Evolutionary conservation across 2,113 vertebrate species (phyloP).

Genomic region (Corapipo altera): DNA sequence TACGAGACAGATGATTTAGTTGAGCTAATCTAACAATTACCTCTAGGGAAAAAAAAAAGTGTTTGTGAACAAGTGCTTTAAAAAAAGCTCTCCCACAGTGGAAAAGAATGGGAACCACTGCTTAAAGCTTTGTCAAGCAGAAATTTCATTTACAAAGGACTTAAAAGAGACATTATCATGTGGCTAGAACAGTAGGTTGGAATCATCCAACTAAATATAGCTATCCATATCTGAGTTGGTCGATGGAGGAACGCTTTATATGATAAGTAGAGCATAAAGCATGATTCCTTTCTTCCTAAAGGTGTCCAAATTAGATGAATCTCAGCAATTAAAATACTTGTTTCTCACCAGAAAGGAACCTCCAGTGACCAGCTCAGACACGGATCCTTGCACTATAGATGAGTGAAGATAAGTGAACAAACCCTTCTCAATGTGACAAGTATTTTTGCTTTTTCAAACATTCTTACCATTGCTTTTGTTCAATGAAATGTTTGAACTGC

Average conservation of each 20-base stretch:
- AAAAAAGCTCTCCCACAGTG: not conserved
- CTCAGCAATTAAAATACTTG: not conserved
- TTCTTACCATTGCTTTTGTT: not conserved
- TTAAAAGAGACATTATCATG: not conserved
- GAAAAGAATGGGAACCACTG: not conserved
- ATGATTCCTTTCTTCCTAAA: not conserved
- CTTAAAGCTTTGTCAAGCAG: not conserved
- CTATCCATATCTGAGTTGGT: not conserved
- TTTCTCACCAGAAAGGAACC: not conserved
- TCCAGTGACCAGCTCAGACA: not conserved
- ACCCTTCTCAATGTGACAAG: not conserved
- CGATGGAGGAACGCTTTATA: not conserved
- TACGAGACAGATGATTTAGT: not conserved
- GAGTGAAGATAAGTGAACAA: constrained; percentile 2
- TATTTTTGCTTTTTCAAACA: not conserved
- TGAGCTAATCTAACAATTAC: not conserved
- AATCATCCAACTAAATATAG: not conserved
- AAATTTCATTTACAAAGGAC: not conserved
- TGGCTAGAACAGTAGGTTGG: not conserved
- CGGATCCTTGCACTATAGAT: not conserved
- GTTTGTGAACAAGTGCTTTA: not conserved
- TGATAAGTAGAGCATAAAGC: not conserved
- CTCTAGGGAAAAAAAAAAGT: not conserved
- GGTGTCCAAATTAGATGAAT: not conserved
- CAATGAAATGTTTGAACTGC: constrained; percentile 10